Evolutionary conservation across 2,113 vertebrate species (phyloP).

Genomic region (Lepus europaeus): DNA sequence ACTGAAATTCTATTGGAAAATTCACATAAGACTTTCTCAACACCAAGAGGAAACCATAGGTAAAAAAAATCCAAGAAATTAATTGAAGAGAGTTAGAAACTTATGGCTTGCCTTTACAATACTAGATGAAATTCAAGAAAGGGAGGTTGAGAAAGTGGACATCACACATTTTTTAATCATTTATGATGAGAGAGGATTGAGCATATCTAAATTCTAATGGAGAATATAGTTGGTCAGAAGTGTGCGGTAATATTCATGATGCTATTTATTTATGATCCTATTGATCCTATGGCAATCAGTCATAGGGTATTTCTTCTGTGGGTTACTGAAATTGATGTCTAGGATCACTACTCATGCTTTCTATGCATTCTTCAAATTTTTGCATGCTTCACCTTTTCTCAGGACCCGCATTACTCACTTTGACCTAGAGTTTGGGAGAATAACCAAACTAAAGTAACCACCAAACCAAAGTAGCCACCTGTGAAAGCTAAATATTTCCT

Average conservation of each 20-base stretch:
- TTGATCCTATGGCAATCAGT: neutral
- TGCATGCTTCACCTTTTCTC: neutral
- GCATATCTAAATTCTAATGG: neutral
- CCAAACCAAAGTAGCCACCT: too few relatives aligned
- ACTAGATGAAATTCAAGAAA: neutral
- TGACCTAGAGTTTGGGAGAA: neutral
- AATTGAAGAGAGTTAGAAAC: neutral
- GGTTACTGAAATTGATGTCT: neutral
- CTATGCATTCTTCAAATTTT: neutral
- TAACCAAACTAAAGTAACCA: too few relatives aligned
- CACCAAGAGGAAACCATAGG: neutral
- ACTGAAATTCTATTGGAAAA: neutral
- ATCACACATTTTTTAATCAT: neutral
- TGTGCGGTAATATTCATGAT: too few relatives aligned
- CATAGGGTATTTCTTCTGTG: neutral
- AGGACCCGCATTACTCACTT: neutral
- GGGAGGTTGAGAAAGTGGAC: neutral
- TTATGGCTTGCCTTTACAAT: neutral
- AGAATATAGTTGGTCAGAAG: neutral
- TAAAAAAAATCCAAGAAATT: neutral
- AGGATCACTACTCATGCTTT: neutral
- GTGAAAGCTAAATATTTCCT: neutral
- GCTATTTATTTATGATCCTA: too few relatives aligned
- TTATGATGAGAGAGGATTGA: conserved; percentile 12
- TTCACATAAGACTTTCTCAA: neutral